These are phyloP conservation scores for Venturia canescens DNA, from an alignment of 1,140 invertebrate species.

Conservation along the genomic window DNA sequence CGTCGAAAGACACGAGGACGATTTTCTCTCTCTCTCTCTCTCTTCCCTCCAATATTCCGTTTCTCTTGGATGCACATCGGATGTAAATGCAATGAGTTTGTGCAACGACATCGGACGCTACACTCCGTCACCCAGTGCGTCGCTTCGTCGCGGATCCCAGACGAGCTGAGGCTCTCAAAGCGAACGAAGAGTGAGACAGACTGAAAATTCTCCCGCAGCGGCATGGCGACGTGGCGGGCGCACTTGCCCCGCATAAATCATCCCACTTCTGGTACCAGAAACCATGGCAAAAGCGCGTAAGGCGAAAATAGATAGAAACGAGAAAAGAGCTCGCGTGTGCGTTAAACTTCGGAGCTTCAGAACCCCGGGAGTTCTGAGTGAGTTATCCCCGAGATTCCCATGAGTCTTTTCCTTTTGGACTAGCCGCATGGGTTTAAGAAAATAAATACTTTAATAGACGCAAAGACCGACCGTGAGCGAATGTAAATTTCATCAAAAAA, in stretches of 20 bases:
- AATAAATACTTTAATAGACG: no score
- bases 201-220: slow-evolving; percentile 25
- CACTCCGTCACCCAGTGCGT: slow-evolving; percentile 34
- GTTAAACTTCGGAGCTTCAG: slow-evolving; percentile 6
- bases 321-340: background rate
- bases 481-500: no score
- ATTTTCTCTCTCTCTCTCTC: slow-evolving; percentile 43
- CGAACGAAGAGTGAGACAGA: background rate
- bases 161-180: slow-evolving; percentile 31
- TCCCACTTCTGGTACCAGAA: slow-evolving; percentile 47
- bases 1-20: background rate
- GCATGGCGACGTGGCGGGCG: slow-evolving; percentile 35
- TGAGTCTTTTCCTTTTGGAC: background rate
- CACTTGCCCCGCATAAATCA: slow-evolving; percentile 56
- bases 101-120: slow-evolving; percentile 31
- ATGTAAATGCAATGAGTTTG: slow-evolving; percentile 24
- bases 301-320: slow-evolving; percentile 46
- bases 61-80: slow-evolving; percentile 32
- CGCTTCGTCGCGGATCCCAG: slow-evolving; percentile 29
- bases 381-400: background rate
- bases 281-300: slow-evolving; percentile 36
- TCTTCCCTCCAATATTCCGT: slow-evolving; percentile 7
- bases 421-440: background rate
- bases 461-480: no score
- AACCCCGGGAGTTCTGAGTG: slow-evolving; percentile 5